Percentiles rank a stretch among this genome's conserved stretches.
Evolutionary conservation across 2,888 invertebrate species (phyloP).

Genomic region (Sesamia inferens): DNA sequence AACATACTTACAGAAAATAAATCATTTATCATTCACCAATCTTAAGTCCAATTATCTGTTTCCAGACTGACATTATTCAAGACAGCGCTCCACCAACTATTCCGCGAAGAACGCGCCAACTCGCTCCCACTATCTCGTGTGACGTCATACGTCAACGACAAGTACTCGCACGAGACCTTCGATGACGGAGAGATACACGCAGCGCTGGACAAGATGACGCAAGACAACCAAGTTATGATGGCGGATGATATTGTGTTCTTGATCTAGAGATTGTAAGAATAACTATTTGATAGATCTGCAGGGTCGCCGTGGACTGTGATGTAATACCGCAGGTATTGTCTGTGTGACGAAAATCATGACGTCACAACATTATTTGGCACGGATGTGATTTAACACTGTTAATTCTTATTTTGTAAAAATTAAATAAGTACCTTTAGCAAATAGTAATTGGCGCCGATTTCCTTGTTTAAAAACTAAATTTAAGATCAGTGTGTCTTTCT

Average conservation of each 20-base stretch:
- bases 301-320: no score
- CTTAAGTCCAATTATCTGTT: background rate
- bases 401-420: background rate
- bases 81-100: constrained; percentile 93
- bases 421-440: background rate
- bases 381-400: constrained; percentile 1
- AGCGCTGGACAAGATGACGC: constrained; percentile 95
- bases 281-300: no score
- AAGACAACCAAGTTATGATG: constrained; percentile 97
- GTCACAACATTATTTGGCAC: no score
- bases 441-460: no score
- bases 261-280: constrained; percentile 87
- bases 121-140: constrained; percentile 92
- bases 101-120: constrained; percentile 94
- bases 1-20: no score
- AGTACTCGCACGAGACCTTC: constrained; percentile 90
- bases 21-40: background rate
- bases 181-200: constrained; percentile 92
- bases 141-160: constrained; percentile 91
- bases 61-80: constrained; percentile 92
- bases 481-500: no score
- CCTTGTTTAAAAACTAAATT: no score
- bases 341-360: no score
- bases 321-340: no score
- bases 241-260: constrained; percentile 95